phyloP scores from a whole-genome alignment of 2,888 invertebrate species.

The Dasysyrphus tricinctus region DNA sequence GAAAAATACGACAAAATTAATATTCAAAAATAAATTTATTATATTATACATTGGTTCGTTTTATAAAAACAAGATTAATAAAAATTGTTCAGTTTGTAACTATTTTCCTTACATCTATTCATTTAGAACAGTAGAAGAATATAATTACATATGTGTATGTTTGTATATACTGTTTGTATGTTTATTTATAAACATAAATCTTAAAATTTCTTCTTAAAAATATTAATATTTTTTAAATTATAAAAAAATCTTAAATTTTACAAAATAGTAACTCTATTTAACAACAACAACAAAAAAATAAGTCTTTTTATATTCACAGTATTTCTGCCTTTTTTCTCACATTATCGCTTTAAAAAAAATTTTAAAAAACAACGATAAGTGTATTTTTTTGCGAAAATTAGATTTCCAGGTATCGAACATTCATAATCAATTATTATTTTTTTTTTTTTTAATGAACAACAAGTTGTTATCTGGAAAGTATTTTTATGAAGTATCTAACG shows the following conservation, averaged over 20 bases:
- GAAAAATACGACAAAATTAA: background rate
- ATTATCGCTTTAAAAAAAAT: constrained; percentile 42
- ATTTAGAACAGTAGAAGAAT: constrained; percentile 56
- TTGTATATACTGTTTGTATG: background rate
- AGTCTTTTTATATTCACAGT: constrained; percentile 82
- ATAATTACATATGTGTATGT: background rate
- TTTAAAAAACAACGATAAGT: constrained; percentile 4
- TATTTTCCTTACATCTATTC: constrained; percentile 19
- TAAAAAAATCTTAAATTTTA: constrained; percentile 57
- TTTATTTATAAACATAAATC: background rate
- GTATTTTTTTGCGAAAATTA: constrained; percentile 26
- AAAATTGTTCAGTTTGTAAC: constrained; percentile 47
- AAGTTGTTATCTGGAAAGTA: constrained; percentile 8
- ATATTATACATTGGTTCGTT: constrained; percentile 55
- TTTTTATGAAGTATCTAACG: background rate
- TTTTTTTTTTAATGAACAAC: constrained; percentile 1
- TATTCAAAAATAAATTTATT: constrained; percentile 67
- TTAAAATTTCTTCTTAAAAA: constrained; percentile 22
- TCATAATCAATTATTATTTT: constrained; percentile 22
- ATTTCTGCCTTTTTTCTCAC: constrained; percentile 77
- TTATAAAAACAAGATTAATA: constrained; percentile 73
- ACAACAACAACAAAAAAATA: constrained; percentile 76
- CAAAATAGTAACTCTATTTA: constrained; percentile 67
- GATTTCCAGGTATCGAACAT: constrained; percentile 28
- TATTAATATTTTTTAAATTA: constrained; percentile 51